These are phyloP conservation scores for Orbicella faveolata DNA, from an alignment of 64 coral and sea anemone genomes.

Conservation along the genomic window DNA sequence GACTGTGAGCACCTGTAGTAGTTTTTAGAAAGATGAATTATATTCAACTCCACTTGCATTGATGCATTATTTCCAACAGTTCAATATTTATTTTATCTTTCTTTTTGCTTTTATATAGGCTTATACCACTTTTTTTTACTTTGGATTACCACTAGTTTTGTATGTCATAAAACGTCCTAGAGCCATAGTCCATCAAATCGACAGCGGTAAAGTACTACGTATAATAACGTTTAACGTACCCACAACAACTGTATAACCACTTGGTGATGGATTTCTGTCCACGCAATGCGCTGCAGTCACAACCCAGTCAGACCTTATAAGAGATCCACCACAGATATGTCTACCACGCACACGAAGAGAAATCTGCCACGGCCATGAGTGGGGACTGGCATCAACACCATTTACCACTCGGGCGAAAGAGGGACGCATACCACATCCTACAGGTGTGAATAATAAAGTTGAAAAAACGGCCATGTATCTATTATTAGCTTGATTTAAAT, in stretches of 20 bases:
- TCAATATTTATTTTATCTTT: too few species aligned
- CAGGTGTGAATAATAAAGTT: not conserved
- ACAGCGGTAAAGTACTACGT: too few species aligned
- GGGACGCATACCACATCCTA: not conserved
- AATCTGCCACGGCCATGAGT: not conserved
- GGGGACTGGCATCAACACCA: not conserved
- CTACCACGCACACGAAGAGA: not conserved
- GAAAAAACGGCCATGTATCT: not conserved
- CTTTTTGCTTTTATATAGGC: too few species aligned
- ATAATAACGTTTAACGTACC: not conserved
- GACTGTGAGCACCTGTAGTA: constrained; percentile 29
- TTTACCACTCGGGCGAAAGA: not conserved
- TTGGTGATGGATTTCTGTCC: not conserved
- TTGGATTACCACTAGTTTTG: too few species aligned
- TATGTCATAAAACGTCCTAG: too few species aligned
- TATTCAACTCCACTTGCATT: not conserved
- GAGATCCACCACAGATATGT: not conserved
- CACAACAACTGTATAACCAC: not conserved
- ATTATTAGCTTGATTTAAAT: too few species aligned
- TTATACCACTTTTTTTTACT: too few species aligned
- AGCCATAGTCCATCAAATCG: too few species aligned
- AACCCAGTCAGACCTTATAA: not conserved
- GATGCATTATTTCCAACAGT: too few species aligned
- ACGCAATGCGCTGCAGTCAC: not conserved
- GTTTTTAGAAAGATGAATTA: not conserved